Percentiles rank a stretch among this genome's conserved stretches.
These are phyloP conservation scores for Sebastes trivittatus DNA, from an alignment of 2,797 vertebrate genomes.

Conservation along the genomic window DNA sequence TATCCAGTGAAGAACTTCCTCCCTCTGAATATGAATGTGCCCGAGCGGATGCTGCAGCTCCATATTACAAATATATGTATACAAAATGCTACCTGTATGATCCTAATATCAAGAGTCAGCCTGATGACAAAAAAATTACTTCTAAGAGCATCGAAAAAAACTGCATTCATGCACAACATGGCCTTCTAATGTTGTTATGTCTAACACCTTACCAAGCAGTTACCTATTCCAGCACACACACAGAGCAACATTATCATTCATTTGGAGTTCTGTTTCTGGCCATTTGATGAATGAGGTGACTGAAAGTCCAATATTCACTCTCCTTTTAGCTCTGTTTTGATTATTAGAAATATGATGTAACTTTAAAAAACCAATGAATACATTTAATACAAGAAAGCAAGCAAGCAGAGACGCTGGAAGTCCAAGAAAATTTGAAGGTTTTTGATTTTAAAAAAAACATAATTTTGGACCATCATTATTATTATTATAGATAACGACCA, in stretches of 20 bases:
- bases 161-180: background rate
- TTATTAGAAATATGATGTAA: too few relatives aligned
- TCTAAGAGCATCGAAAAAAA: background rate
- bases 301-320: background rate
- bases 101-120: background rate
- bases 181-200: background rate
- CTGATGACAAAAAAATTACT: background rate
- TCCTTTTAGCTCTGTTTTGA: background rate
- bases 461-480: too few relatives aligned
- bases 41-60: background rate
- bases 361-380: too few relatives aligned
- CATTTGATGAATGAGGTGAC: background rate
- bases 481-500: too few relatives aligned
- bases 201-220: background rate
- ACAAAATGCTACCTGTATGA: background rate
- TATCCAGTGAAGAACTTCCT: constrained; percentile 23
- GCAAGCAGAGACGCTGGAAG: too few relatives aligned
- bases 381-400: too few relatives aligned
- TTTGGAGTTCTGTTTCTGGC: background rate
- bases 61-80: background rate
- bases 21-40: constrained; percentile 16
- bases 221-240: background rate
- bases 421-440: too few relatives aligned
- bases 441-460: too few relatives aligned
- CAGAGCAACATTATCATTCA: background rate